Evolutionary conservation across 2,797 vertebrate genomes (phyloP), one percentile per base, ranked within the genome.

Genomic region (Threskiornis aethiopicus): DNA sequence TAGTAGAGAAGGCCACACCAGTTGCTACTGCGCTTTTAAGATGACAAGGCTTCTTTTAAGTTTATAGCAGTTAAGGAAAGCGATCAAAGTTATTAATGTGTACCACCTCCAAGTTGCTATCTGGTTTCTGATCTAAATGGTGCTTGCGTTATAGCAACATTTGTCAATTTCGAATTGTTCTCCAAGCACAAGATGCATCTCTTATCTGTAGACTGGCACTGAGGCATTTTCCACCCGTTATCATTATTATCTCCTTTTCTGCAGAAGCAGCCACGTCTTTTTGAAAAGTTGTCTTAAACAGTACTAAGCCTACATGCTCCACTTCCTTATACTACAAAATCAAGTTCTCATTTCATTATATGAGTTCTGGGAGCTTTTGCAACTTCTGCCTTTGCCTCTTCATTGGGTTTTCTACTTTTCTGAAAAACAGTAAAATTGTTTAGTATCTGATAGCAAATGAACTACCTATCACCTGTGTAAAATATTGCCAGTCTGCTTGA

Each of bases 81-180:
- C 75, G 59, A 89, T 86, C 67, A 44, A 71, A 94, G 87, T 96
- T 96, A 94, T 91, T 91, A 90, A 96, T 91, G 93, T 80, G 52
- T 90, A 75, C 44, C 64, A 79, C 75, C 90, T 91, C 42, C 1
- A 1, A 67, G 67, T 41, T 94, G 55, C 86, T 96, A 42, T 96
- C 92, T 79, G 49, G 16, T 73, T 92, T 82, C 81, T 94, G 29
- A 96, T 96, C 96, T 95, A 92, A 93, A 92, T 71, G 49, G 37
- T 42, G n/a, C 76, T 94, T 85, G 37, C 9, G 13, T 94, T 93
- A 93, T 4, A 92, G 87, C 81, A 92, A 61, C 94, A 95, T 96
- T 94, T 8, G 15, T 95, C 95, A 91, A 67, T 87, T 96, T 94
- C 94, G 92, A 89, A 96, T 95, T 89, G 77, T 80, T 90, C 78